phyloP scores from a whole-genome alignment of 2,113 vertebrate species.

The Channa maculata region DNA sequence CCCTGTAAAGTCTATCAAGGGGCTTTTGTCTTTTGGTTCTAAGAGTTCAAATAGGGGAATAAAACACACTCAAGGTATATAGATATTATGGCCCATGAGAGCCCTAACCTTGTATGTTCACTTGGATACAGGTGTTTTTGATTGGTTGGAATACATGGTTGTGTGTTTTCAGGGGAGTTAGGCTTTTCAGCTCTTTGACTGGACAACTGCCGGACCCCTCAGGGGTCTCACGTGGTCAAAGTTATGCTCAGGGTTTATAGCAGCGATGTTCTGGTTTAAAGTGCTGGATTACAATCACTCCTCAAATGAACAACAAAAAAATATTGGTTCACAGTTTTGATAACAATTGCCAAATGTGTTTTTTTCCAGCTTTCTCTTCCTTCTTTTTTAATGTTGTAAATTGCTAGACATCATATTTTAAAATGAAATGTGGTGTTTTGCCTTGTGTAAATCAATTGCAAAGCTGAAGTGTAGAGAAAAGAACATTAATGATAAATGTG shows the following conservation, averaged over 20 bases:
- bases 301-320: background rate
- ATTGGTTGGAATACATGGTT: conserved; percentile 11
- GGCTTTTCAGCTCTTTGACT: conserved; percentile 19
- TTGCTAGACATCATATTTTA: no score
- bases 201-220: background rate
- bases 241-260: conserved; percentile 2
- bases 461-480: no score
- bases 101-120: conserved; percentile 23
- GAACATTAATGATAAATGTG: no score
- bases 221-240: background rate
- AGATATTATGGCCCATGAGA: conserved; percentile 33
- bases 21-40: conserved; percentile 22
- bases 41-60: conserved; percentile 9
- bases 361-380: background rate
- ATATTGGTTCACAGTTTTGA: no score
- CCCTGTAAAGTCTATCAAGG: background rate
- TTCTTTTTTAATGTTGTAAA: no score
- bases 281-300: background rate
- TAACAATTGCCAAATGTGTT: background rate
- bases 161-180: conserved; percentile 20
- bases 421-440: no score
- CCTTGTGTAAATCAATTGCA: no score
- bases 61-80: background rate
- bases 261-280: background rate
- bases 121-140: conserved; percentile 18